Conservation (phyloP, 2,113 vertebrate species). For the Misgurnus anguillicaudatus region DNA sequence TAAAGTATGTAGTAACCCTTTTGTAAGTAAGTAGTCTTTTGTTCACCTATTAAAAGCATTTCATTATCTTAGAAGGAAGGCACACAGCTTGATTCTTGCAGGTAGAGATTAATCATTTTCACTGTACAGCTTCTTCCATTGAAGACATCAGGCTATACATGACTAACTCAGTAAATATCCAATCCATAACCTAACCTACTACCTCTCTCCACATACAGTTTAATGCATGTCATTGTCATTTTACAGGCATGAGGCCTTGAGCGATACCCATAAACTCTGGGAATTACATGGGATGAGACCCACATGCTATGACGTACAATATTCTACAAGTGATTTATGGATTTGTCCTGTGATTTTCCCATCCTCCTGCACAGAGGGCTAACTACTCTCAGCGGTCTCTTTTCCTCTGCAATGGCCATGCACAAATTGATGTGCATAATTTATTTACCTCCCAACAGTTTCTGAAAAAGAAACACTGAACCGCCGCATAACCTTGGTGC, state of each 20-base stretch:
- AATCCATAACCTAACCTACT: conserved; percentile 37
- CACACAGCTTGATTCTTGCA: no score
- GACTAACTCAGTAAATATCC: conserved; percentile 54
- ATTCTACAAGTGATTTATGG: conserved; percentile 66
- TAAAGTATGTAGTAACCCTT: no score
- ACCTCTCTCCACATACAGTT: conserved; percentile 17
- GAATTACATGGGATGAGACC: conserved; percentile 51
- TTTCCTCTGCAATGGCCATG: conserved; percentile 46
- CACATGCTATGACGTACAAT: conserved; percentile 55
- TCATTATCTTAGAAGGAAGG: no score
- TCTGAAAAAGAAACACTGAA: conserved; percentile 67
- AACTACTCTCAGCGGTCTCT: conserved; percentile 65
- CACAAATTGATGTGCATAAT: conserved; percentile 67
- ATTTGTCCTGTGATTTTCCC: conserved; percentile 48
- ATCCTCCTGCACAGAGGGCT: conserved; percentile 58
- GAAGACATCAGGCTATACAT: conserved; percentile 46
- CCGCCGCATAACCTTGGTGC: conserved; percentile 61
- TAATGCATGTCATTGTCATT: conserved; percentile 42
- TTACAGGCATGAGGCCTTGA: conserved; percentile 37
- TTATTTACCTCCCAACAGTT: conserved; percentile 67
- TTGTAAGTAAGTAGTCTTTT: no score
- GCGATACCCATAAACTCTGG: conserved; percentile 51
- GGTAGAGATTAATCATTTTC: conserved; percentile 36
- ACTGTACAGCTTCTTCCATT: conserved; percentile 53
- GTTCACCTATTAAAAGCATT: no score